A percentile compares a stretch with the other conserved stretches of the same genome.
Evolutionary conservation across 2,888 invertebrate species (phyloP).

Genomic region (Leptinotarsa juncta): DNA sequence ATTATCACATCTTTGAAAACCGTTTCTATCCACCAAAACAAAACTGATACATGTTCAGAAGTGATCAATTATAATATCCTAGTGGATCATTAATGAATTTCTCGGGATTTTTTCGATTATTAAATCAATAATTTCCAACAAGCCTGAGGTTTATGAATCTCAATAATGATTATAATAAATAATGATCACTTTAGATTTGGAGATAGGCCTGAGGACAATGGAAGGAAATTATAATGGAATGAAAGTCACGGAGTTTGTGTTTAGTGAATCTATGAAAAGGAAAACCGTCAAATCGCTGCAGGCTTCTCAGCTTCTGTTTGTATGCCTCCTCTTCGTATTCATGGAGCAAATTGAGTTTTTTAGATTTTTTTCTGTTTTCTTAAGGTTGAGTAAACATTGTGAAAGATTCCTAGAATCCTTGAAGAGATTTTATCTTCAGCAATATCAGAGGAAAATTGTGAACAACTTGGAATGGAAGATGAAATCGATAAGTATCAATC

Average conservation of each 20-base stretch:
- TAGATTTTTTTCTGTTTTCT: neutral
- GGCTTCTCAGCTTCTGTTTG: neutral
- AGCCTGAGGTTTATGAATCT: neutral
- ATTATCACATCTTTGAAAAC: too few relatives aligned
- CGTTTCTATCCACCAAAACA: too few relatives aligned
- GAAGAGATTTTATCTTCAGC: too few relatives aligned
- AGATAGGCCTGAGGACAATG: neutral
- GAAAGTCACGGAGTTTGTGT: slow-evolving; percentile 5
- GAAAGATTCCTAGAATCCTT: too few relatives aligned
- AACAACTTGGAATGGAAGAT: too few relatives aligned
- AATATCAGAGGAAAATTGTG: too few relatives aligned
- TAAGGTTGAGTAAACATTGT: neutral
- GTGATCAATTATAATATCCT: too few relatives aligned
- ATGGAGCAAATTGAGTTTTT: neutral
- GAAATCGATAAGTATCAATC: too few relatives aligned
- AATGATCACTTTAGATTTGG: neutral
- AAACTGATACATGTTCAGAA: too few relatives aligned
- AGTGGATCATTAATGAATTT: too few relatives aligned
- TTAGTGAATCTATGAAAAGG: neutral
- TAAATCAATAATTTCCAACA: neutral
- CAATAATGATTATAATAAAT: too few relatives aligned
- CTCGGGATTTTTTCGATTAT: neutral
- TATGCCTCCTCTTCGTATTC: neutral
- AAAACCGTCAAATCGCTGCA: neutral
- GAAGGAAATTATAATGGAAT: neutral